Conservation (phyloP, 2,113 vertebrate genomes). For the Corvus cornix region DNA sequence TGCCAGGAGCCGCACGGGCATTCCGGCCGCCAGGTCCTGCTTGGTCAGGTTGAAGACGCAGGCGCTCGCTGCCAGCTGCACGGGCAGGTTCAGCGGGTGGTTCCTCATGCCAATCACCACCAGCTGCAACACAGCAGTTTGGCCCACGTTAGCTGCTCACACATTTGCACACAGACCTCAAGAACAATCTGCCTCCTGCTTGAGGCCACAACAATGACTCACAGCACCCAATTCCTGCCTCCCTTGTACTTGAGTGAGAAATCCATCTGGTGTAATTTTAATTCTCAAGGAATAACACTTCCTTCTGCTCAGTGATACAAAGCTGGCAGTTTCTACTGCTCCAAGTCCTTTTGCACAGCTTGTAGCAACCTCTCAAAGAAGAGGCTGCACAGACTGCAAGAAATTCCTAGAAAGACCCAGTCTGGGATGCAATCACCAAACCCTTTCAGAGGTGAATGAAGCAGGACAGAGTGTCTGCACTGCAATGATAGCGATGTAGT, state of each 20-base stretch:
- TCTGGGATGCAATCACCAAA: background rate
- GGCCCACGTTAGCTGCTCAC: background rate
- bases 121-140: slow-evolving; percentile 76
- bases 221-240: background rate
- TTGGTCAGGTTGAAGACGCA: slow-evolving; percentile 99
- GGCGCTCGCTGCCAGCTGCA: slow-evolving; percentile 95
- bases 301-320: background rate
- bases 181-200: background rate
- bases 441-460: background rate
- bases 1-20: slow-evolving; percentile 91
- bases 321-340: background rate
- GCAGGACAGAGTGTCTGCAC: background rate
- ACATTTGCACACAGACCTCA: background rate
- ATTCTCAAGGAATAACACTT: background rate
- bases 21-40: slow-evolving; percentile 92
- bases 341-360: background rate
- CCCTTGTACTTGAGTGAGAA: background rate
- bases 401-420: slow-evolving; percentile 3
- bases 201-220: background rate
- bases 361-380: background rate
- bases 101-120: slow-evolving; percentile 97
- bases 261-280: background rate
- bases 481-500: background rate
- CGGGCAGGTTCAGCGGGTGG: slow-evolving; percentile 92
- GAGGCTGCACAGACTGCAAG: background rate